Percentiles rank a stretch among this genome's conserved stretches.
Evolutionary conservation across 64 coral and sea anemone genomes (phyloP).

Genomic region (Catalaphyllia jardinei): DNA sequence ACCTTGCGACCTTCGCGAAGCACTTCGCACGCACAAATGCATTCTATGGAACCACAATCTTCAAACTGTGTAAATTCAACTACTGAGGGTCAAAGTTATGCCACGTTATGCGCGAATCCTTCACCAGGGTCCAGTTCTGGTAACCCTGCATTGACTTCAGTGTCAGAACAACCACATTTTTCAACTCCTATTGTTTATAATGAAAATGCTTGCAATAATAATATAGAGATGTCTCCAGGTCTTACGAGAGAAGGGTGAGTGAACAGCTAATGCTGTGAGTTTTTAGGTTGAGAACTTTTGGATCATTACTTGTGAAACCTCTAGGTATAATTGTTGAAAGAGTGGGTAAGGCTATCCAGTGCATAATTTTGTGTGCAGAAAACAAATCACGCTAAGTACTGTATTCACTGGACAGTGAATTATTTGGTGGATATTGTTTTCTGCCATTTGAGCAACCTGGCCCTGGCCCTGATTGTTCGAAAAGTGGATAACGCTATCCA

Average conservation of each 20-base stretch:
- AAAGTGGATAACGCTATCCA: too few species aligned
- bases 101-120: not conserved
- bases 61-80: not conserved
- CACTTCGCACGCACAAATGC: slow-evolving; percentile 4
- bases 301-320: too few species aligned
- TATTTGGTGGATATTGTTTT: too few species aligned
- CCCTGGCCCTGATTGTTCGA: too few species aligned
- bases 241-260: not conserved
- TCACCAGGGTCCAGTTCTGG: not conserved
- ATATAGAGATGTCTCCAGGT: not conserved
- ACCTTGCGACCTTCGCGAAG: slow-evolving; percentile 11
- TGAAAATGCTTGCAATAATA: not conserved
- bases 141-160: not conserved
- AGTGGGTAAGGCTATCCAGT: too few species aligned
- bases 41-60: not conserved
- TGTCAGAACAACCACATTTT: not conserved
- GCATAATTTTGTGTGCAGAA: too few species aligned
- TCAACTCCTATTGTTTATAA: not conserved
- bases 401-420: too few species aligned
- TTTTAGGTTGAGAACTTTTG: too few species aligned
- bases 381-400: too few species aligned
- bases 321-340: too few species aligned
- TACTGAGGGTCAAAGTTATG: not conserved
- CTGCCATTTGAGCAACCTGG: too few species aligned
- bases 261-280: not conserved